Conservation (phyloP, 2,888 invertebrate species). For the Synanthedon tipuliformis region DNA sequence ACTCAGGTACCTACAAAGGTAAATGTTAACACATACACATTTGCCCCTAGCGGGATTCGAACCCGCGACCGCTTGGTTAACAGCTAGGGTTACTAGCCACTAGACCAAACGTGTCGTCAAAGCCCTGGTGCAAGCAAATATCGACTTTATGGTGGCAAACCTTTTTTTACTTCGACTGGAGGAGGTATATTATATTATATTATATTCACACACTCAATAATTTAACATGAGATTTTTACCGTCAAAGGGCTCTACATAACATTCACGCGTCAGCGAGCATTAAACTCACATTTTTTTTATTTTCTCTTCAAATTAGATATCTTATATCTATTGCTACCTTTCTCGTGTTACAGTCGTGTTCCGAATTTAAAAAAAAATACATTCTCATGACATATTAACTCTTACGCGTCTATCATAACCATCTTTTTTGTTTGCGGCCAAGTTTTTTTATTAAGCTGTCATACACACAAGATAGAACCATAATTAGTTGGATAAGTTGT, state of each 20-base stretch:
- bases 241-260: slow-evolving; percentile 31
- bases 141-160: too few relatives aligned
- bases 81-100: too few relatives aligned
- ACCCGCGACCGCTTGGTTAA: too few relatives aligned
- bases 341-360: slow-evolving; percentile 27
- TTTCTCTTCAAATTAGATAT: slow-evolving; percentile 30
- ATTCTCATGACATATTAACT: slow-evolving; percentile 15
- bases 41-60: too few relatives aligned
- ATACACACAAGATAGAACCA: neutral
- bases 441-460: neutral
- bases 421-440: slow-evolving; percentile 3
- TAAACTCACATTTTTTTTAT: slow-evolving; percentile 28
- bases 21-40: too few relatives aligned
- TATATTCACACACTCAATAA: too few relatives aligned
- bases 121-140: too few relatives aligned
- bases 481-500: neutral
- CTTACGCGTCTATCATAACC: slow-evolving; percentile 10
- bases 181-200: too few relatives aligned
- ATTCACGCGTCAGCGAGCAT: slow-evolving; percentile 48
- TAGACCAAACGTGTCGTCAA: too few relatives aligned
- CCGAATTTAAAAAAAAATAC: slow-evolving; percentile 8
- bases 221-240: slow-evolving; percentile 18
- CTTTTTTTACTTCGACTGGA: too few relatives aligned
- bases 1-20: too few relatives aligned
- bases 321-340: slow-evolving; percentile 31